Evolutionary conservation across 2,888 invertebrate genomes (phyloP), one percentile per base, ranked within the genome.

Genomic region (Acrobasis consociella): DNA sequence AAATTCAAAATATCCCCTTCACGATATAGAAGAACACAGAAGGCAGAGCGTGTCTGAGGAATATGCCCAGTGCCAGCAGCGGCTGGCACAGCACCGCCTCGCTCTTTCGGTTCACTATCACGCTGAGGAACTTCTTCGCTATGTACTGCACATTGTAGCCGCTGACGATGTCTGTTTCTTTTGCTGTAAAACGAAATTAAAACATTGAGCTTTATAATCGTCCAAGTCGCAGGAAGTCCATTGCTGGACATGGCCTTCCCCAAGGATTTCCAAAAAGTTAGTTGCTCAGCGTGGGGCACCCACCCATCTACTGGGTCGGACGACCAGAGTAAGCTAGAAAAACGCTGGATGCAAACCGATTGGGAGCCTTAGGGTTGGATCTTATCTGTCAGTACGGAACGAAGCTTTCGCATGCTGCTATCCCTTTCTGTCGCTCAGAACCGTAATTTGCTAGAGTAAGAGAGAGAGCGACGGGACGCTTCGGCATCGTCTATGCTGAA

Each of bases 51-150:
- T 15, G 56, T 13, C 56, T 9, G 8, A 56, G 16, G 13, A 56
- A 13, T 3, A 56, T 56, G 17, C 3, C 56, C 5, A 17, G 2
- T 1, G 17, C 5, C 11, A 56, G 42, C 17, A 17, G 0, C 2
- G 56, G 42, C 22, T 56, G 56, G 42, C 56, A 56, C 11, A 56
- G 17, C 16, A 42, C 42, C 2, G 17, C 39, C 13, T 74, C 69
- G 10, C 67, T 68, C 56, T 42, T 46, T n/a, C 13, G 42, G 56
- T 42, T 42, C 17, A 42, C 56, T 16, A 56, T 56, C 56, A 56
- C 11, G 17, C 42, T 42, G 7, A 56, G 17, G 42, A 56, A 56
- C 56, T 42, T 46, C 42, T 22, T 13, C 11, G 56, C 56, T 11
- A 39, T 39, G 22, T 56, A 56, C 13, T 42, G 42, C 8, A 17